Conservation (phyloP, 2,797 vertebrate genomes). For the Gymnocypris eckloni region DNA sequence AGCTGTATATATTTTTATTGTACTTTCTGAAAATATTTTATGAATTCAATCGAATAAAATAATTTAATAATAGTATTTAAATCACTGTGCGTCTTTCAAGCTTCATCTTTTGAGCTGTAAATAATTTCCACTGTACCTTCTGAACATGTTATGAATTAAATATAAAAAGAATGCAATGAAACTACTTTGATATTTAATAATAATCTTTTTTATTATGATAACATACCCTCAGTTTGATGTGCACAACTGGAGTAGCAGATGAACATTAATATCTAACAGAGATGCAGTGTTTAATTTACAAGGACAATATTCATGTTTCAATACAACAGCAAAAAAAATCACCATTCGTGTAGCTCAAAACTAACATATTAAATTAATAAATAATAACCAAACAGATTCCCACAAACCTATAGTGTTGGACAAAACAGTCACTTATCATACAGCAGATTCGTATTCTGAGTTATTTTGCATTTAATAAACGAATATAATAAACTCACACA, state of each 20-base stretch:
- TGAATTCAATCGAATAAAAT: neutral
- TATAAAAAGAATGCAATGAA: neutral
- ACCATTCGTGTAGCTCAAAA: constrained; percentile 20
- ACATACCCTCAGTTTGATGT: neutral
- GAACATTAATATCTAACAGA: constrained; percentile 30
- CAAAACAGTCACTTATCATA: neutral
- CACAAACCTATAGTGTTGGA: constrained; percentile 10
- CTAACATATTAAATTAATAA: constrained; percentile 46
- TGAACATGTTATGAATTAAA: neutral
- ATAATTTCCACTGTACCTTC: neutral
- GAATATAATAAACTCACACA: neutral
- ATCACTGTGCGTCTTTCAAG: neutral
- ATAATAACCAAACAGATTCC: constrained; percentile 18
- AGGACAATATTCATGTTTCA: constrained; percentile 42
- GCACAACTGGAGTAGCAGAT: neutral
- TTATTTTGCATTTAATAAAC: constrained; percentile 2
- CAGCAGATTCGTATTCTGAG: neutral
- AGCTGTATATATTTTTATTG: neutral
- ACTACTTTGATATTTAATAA: neutral
- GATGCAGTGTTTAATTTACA: constrained; percentile 10
- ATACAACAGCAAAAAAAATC: constrained; percentile 24
- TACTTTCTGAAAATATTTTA: neutral
- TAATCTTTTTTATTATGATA: neutral
- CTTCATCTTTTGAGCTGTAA: neutral
- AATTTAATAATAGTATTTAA: neutral